Evolutionary conservation across 2,797 vertebrate species (phyloP).

Genomic region (Enteromius mattozi): DNA sequence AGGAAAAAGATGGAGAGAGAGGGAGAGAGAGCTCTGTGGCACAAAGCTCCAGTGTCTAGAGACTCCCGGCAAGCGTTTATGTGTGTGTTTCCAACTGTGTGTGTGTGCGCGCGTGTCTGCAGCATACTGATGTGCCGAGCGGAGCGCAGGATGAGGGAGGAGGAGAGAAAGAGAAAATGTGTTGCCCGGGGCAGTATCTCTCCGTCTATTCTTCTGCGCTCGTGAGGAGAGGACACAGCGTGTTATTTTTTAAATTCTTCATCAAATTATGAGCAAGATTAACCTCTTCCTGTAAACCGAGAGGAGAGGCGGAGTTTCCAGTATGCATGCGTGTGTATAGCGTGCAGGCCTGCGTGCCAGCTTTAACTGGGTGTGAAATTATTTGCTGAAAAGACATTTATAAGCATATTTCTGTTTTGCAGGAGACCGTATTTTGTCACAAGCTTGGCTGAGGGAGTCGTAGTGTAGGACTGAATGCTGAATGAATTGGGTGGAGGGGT

Average conservation of each 20-base stretch:
- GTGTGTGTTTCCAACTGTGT: slow-evolving; percentile 47
- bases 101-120: slow-evolving; percentile 49
- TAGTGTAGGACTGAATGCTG: slow-evolving; percentile 5
- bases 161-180: slow-evolving; percentile 63
- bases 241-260: slow-evolving; percentile 71
- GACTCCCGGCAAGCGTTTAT: slow-evolving; percentile 51
- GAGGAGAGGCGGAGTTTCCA: slow-evolving; percentile 12
- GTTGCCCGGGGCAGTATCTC: slow-evolving; percentile 72
- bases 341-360: not conserved
- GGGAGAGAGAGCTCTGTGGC: slow-evolving; percentile 37
- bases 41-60: slow-evolving; percentile 66
- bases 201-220: slow-evolving; percentile 68
- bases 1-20: slow-evolving; percentile 44
- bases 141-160: slow-evolving; percentile 59
- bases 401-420: slow-evolving; percentile 52
- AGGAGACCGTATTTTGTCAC: slow-evolving; percentile 51
- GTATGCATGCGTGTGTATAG: slow-evolving; percentile 4
- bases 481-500: not conserved
- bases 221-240: slow-evolving; percentile 60
- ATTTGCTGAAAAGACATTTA: slow-evolving; percentile 61
- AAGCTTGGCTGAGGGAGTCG: slow-evolving; percentile 26
- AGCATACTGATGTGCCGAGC: slow-evolving; percentile 62
- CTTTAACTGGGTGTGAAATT: slow-evolving; percentile 60
- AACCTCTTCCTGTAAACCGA: slow-evolving; percentile 58
- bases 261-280: slow-evolving; percentile 73